Conservation (phyloP, 2,113 vertebrate species). For the Rhinolophus ferrumequinum region DNA sequence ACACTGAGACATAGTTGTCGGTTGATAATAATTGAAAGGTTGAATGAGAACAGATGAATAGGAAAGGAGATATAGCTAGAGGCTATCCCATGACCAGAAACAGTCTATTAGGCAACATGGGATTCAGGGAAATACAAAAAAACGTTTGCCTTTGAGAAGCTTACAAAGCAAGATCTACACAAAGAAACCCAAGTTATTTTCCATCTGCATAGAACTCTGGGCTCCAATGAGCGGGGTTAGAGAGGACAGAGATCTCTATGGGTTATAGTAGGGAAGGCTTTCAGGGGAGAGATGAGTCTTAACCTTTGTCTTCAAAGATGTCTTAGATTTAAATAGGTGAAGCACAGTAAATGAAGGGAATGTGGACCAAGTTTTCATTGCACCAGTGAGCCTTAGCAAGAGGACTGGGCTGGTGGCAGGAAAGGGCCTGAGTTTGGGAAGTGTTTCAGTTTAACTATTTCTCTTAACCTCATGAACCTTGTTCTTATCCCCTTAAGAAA, state of each 20-base stretch:
- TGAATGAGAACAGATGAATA: neutral
- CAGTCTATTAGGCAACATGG: neutral
- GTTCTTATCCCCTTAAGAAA: neutral
- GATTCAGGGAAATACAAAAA: neutral
- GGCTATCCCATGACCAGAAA: neutral
- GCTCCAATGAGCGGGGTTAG: neutral
- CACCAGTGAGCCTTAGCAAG: neutral
- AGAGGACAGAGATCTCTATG: neutral
- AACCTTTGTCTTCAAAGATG: neutral
- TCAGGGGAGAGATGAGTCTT: neutral
- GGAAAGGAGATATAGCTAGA: neutral
- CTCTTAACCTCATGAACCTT: neutral
- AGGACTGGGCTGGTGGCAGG: neutral
- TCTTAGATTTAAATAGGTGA: neutral
- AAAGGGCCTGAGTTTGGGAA: neutral
- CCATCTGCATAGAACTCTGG: neutral
- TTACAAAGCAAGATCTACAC: neutral
- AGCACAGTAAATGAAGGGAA: neutral
- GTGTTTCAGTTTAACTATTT: neutral
- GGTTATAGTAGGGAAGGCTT: neutral
- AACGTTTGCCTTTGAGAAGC: neutral
- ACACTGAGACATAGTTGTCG: neutral
- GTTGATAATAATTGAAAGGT: neutral
- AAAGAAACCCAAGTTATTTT: neutral
- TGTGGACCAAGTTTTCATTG: neutral